phyloP scores from a whole-genome alignment of 1,140 invertebrate genomes.

The Formica exsecta region DNA sequence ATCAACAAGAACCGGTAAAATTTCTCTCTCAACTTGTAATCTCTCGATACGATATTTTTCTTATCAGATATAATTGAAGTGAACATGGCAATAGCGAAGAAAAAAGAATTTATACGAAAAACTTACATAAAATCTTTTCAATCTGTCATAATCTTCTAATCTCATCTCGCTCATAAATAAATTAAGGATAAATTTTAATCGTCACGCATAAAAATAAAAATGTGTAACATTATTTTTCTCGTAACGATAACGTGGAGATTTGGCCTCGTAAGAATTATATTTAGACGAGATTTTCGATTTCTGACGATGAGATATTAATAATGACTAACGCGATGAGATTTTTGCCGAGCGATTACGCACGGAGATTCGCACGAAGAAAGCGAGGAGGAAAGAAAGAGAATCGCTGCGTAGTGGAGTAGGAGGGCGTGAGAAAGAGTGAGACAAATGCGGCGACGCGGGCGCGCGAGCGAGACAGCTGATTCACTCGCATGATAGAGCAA shows the following conservation, averaged over 20 bases:
- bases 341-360: constrained; percentile 5
- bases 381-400: constrained; percentile 5
- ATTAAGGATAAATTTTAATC: not conserved
- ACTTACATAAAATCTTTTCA: not conserved
- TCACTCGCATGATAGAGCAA: constrained; percentile 83
- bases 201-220: not conserved
- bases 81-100: not conserved
- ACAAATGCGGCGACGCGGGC: not conserved
- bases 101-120: not conserved
- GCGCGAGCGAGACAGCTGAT: constrained; percentile 31
- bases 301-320: constrained; percentile 9
- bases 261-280: not conserved
- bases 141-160: not conserved
- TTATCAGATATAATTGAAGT: not conserved
- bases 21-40: not conserved
- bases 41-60: not conserved
- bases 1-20: not conserved
- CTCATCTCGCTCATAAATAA: not conserved
- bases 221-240: not conserved
- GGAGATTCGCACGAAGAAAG: not conserved
- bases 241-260: not conserved
- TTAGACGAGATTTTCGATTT: not conserved
- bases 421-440: not conserved
- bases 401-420: not conserved
- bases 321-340: constrained; percentile 5